Base-by-base conservation (phyloP, 2,888 invertebrate genomes). In the Meloe dianella region DNA sequence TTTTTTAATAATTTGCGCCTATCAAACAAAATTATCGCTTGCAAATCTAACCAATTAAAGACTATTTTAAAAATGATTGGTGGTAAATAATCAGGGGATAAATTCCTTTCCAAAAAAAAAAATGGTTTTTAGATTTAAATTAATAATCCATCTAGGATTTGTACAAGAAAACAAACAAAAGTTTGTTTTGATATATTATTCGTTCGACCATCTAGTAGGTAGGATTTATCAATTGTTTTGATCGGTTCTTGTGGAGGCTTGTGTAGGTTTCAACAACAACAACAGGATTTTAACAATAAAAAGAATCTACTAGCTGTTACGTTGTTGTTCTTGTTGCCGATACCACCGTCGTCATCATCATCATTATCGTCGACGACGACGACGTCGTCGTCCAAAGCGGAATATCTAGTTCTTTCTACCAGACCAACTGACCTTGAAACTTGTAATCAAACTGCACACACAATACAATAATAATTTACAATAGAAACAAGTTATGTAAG, bases 381-480 rank as follows among this genome's bases (percentile, higher is more conserved):
- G 47, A 6, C 58, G 58, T 30, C 35, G 20, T 22, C 58, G 30
- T 27, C 58, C 58, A 58, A 63, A 64, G 66, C 60, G 60, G 66
- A 65, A 65, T 70, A 66, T 66, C 68, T 68, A 62, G 68, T 67
- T 68, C 68, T 70, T 67, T 61, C 57, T 61, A 61, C 64, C 64
- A 63, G 68, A 71, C 69, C 65, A 63, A 67, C 66, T 71, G 67
- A 67, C 71, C 71, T 71, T 71, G 68, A 66, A 63, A 62, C 51
- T 58, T 61, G 47, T 32, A 58, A 58, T 35, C 47, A 7, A 7
- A 47, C 47, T 47, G 47, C 47, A 47, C 58, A 58, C 30, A 47
- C 47, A n/a, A 32, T 32, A 47, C 20, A n/a, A n/a, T 5, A n/a
- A 41, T 41, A 41, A 8, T 41, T 17, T 41, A 41, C 17, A 17